Base-by-base conservation (phyloP, 2,113 vertebrate species). In the Myanophis thanlyinensis region DNA sequence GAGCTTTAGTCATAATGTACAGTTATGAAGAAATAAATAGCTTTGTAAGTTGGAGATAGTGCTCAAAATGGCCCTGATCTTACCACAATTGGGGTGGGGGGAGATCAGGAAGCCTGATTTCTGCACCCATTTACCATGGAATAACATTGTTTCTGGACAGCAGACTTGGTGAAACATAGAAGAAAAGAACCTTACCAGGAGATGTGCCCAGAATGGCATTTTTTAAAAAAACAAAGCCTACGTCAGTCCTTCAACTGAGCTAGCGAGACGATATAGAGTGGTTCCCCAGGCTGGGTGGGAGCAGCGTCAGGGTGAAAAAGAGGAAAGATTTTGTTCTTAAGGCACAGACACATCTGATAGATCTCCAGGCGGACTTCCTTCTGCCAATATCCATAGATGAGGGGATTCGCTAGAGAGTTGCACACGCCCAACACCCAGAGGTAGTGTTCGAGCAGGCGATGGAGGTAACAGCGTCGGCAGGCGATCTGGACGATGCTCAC, bases 311-410 rank as follows among this genome's bases (percentile, higher is more conserved):
- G 3, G 80, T 0, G 59, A 5, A 96, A 80, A 54, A 95, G 54
- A 20, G 94, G 92, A n/a, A 95, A 48, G 7, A 98, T 35, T 27
- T 85, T 94, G n/a, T 96, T 96, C 85, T 96, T 98, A 44, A 97
- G 22, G 30, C 89, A 93, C 25, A 95, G 93, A 53, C 96, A 98
- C 96, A 99, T 96, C 88, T 95, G 96, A 3, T 95, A 97, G 51
- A 99, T 91, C 96, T 99, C 98, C 89, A 96, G 95, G 59, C 98
- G 97, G 91, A 99, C 98, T 0, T 99, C 99, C 95, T 93, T 98
- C 93, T 99, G 98, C 98, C 98, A 97, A 95, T 94, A 98, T 91
- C 98, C 98, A 10, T 99, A 99, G 56, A 99, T 98, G 92, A 99
- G 96, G 0, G 99, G 98, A 95, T 99, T 98, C 88, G 99, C 97